phyloP scores from a whole-genome alignment of 2,888 invertebrate genomes.

The Drosophila sordidapex region DNA sequence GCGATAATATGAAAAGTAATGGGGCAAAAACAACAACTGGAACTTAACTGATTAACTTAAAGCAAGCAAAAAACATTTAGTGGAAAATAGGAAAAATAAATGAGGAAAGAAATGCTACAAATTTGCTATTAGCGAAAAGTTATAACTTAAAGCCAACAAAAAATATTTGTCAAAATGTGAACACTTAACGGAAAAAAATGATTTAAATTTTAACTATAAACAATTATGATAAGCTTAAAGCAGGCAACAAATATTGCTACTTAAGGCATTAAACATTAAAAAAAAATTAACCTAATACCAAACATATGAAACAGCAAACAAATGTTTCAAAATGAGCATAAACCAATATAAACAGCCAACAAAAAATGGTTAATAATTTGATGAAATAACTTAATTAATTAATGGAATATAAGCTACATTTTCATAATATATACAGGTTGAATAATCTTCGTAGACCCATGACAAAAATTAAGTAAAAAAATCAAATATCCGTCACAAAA shows the following conservation, averaged over 20 bases:
- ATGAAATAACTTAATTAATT: neutral
- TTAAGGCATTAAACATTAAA: neutral
- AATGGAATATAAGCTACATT: neutral
- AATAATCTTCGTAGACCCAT: neutral
- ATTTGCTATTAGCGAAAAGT: neutral
- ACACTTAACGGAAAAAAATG: neutral
- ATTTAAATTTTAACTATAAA: neutral
- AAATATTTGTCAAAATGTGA: neutral
- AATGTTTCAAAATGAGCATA: neutral
- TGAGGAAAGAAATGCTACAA: neutral
- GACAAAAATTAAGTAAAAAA: neutral
- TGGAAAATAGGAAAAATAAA: neutral
- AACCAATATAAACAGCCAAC: neutral
- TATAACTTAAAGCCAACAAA: neutral
- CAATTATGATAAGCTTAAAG: neutral
- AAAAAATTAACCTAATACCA: neutral
- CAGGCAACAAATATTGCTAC: neutral
- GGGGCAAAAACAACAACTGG: no score
- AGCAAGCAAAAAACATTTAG: no score
- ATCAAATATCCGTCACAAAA: neutral
- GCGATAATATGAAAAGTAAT: no score
- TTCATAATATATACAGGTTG: slow-evolving; percentile 10
- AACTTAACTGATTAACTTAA: no score
- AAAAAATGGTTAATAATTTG: neutral
- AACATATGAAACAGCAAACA: neutral